These are phyloP conservation scores for Channa argus DNA, from an alignment of 2,113 vertebrate genomes.

Conservation along the genomic window DNA sequence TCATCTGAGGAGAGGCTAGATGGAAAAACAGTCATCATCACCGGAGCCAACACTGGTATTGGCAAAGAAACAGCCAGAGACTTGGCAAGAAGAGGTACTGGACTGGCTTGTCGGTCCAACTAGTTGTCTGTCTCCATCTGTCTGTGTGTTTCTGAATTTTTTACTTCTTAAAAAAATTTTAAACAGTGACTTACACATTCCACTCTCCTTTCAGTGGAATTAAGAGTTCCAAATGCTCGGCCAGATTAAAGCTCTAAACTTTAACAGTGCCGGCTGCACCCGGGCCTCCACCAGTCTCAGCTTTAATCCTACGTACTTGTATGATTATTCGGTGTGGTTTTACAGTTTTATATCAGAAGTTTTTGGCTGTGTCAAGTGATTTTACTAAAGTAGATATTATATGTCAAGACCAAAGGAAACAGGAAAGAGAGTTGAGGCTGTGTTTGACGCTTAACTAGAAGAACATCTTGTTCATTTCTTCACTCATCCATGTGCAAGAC, in stretches of 20 bases:
- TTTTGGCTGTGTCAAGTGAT: not conserved
- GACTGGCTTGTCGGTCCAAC: not conserved
- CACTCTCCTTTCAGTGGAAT: constrained; percentile 6
- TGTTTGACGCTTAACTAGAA: not conserved
- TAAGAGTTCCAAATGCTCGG: constrained; percentile 19
- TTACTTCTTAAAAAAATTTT: not conserved
- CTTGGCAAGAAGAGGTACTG: constrained; percentile 82
- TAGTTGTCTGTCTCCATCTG: not conserved
- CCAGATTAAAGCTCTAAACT: constrained; percentile 38
- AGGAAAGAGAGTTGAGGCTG: not conserved
- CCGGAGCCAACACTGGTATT: constrained; percentile 85
- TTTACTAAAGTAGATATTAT: not conserved
- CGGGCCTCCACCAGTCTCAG: constrained; percentile 30
- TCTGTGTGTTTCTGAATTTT: not conserved
- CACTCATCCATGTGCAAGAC: constrained; percentile 19
- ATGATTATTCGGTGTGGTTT: not conserved
- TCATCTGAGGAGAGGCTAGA: constrained; percentile 80
- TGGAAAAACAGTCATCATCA: constrained; percentile 83
- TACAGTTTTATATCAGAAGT: not conserved
- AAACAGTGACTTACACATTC: constrained; percentile 29
- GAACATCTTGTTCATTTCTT: constrained; percentile 18
- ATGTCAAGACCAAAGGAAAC: not conserved
- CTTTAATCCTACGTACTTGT: constrained; percentile 25
- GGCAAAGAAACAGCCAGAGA: constrained; percentile 84
- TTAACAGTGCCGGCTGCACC: constrained; percentile 11